Evolutionary conservation across 2,113 vertebrate species (phyloP).

Genomic region (Daboia siamensis): DNA sequence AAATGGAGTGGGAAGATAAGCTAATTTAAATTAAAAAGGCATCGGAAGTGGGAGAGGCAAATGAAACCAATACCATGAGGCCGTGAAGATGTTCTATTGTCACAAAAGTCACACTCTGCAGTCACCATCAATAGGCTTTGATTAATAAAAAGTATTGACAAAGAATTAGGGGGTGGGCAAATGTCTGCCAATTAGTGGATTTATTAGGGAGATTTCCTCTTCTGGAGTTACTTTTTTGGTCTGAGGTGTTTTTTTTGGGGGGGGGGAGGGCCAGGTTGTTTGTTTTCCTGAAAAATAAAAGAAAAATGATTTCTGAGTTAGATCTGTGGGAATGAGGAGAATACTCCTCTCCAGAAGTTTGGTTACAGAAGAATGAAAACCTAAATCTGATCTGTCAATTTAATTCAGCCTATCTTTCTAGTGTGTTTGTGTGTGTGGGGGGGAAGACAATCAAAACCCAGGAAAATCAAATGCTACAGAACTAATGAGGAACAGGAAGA

Average conservation of each 20-base stretch:
- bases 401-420: not conserved
- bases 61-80: not conserved
- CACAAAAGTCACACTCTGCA: not conserved
- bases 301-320: not conserved
- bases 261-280: not conserved
- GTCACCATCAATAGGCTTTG: not conserved
- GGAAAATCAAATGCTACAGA: not conserved
- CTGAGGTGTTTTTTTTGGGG: not conserved
- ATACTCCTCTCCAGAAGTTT: not conserved
- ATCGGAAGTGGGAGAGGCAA: accelerated
- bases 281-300: accelerated
- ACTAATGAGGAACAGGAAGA: not conserved
- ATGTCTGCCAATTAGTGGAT: not conserved
- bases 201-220: not conserved
- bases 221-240: not conserved
- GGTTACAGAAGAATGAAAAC: not conserved
- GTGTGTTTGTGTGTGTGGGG: too few relatives aligned
- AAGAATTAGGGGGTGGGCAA: not conserved
- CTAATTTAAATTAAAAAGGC: not conserved
- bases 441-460: not conserved
- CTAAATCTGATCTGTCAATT: not conserved
- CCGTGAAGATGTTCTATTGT: not conserved
- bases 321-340: not conserved
- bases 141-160: not conserved
- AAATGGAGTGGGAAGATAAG: not conserved